Conservation (phyloP, 2,888 invertebrate species). For the Heliconius hortense region DNA sequence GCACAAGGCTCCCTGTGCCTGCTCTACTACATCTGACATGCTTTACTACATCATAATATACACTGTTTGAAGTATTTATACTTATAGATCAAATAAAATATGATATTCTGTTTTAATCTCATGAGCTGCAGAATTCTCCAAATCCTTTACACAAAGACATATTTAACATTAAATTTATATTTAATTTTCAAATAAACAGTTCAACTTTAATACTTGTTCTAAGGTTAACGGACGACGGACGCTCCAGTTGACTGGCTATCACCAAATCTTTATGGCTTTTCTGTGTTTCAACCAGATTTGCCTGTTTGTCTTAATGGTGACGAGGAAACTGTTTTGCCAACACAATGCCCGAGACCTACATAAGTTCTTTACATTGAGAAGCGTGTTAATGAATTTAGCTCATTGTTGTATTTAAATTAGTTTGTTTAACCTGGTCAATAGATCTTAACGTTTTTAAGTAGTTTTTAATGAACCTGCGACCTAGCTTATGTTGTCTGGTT, state of each 20-base stretch:
- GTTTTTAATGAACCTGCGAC: not conserved
- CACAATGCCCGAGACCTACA: slow-evolving; percentile 26
- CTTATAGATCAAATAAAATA: not conserved
- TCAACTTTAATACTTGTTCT: not conserved
- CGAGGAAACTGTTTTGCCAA: slow-evolving; percentile 16
- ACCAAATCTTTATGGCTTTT: slow-evolving; percentile 39
- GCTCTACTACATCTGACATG: no score
- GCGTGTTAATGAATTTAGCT: slow-evolving; percentile 19
- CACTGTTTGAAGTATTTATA: no score
- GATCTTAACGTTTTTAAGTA: not conserved
- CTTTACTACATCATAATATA: no score
- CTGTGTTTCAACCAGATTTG: slow-evolving; percentile 25
- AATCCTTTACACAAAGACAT: not conserved
- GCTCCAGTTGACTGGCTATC: slow-evolving; percentile 33
- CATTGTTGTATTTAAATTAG: not conserved
- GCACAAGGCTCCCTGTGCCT: no score
- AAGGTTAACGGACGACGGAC: slow-evolving; percentile 37
- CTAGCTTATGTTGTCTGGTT: not conserved
- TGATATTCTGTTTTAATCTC: not conserved
- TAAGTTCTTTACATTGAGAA: slow-evolving; percentile 10
- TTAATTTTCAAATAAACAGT: not conserved
- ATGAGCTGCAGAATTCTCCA: not conserved
- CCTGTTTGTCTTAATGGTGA: slow-evolving; percentile 31
- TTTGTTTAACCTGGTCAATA: slow-evolving; percentile 1
- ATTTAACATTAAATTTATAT: not conserved